Evolutionary conservation across 2,113 vertebrate species (phyloP).

Genomic region (Arothron firmamentum): DNA sequence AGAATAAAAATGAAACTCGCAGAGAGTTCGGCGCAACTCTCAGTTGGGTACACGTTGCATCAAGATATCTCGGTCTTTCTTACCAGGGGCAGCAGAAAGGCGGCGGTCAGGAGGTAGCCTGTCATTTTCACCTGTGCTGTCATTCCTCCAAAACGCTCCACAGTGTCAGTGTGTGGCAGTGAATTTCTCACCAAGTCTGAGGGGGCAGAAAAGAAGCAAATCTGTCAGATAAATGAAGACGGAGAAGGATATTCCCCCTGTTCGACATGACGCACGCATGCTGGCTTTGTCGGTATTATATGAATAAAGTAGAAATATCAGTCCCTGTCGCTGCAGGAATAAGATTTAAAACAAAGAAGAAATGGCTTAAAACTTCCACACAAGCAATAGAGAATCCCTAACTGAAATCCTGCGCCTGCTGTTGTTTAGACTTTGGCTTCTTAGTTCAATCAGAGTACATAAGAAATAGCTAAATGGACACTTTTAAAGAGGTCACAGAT

Average conservation of each 20-base stretch:
- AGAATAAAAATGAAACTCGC: no score
- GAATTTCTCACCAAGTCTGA: constrained; percentile 42
- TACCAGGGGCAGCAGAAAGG: constrained; percentile 69
- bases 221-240: constrained; percentile 9
- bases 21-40: no score
- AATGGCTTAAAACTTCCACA: no score
- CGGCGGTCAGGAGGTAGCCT: constrained; percentile 63
- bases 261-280: no score
- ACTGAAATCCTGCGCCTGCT: no score
- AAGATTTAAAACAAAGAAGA: background rate
- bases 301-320: background rate
- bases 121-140: constrained; percentile 52
- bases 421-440: no score
- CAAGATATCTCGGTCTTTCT: constrained; percentile 10
- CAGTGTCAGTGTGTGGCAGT: constrained; percentile 5
- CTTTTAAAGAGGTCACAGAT: no score
- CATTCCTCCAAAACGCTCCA: constrained; percentile 20
- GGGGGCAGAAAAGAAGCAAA: constrained; percentile 33
- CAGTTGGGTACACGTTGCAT: background rate
- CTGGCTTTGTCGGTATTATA: no score
- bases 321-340: background rate
- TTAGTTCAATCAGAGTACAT: no score
- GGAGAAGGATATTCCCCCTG: background rate
- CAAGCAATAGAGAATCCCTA: no score
- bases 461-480: no score